Conservation (phyloP, 1,140 invertebrate species). For the Magallana gigas region DNA sequence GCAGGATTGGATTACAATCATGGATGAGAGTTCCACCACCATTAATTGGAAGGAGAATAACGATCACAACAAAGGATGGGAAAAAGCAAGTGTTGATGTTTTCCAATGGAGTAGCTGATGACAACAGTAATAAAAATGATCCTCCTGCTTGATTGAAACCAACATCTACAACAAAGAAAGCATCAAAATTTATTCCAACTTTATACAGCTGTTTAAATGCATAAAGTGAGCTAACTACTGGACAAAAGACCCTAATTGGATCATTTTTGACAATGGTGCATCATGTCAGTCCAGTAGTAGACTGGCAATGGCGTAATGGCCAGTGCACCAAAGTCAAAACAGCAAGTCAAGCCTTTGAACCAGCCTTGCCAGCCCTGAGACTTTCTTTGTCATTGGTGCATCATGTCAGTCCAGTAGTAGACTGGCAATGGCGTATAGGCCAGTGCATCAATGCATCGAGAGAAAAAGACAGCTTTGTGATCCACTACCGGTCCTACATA, state of each 20-base stretch:
- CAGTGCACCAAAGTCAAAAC: not conserved
- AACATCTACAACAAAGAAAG: not conserved
- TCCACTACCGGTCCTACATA: no score
- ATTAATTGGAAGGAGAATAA: conserved; percentile 6
- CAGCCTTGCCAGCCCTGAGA: not conserved
- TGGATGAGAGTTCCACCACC: conserved; percentile 25
- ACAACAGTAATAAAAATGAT: not conserved
- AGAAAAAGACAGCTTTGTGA: no score
- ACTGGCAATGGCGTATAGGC: not conserved
- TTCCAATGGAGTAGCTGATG: not conserved
- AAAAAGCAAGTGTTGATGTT: not conserved
- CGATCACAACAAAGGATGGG: not conserved
- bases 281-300: conserved; percentile 4
- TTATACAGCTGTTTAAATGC: not conserved
- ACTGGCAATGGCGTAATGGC: not conserved
- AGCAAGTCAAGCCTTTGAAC: not conserved
- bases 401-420: conserved; percentile 6
- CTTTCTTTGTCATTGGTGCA: not conserved
- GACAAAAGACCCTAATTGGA: not conserved
- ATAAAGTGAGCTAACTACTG: not conserved
- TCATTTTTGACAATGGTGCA: not conserved
- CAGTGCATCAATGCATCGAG: not conserved
- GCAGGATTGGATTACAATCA: not conserved
- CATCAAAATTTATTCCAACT: not conserved
- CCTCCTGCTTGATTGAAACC: not conserved